These are phyloP conservation scores for Drosophila gunungcola DNA, from an alignment of 1,140 invertebrate genomes.

Conservation along the genomic window DNA sequence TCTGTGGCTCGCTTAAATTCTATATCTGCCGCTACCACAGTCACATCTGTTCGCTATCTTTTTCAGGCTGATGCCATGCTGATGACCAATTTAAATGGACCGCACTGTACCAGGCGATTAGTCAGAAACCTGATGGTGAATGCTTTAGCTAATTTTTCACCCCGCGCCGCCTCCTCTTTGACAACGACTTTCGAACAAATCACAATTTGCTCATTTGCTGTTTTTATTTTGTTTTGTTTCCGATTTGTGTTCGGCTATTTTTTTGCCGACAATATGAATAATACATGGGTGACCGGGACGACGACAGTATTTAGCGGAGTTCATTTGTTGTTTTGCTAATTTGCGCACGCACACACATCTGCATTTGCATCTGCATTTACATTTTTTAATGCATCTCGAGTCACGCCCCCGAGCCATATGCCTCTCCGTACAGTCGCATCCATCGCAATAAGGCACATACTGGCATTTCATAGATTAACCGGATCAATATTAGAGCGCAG, in stretches of 20 bases:
- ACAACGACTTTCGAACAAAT: constrained; percentile 15
- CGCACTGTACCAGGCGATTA: constrained; percentile 57
- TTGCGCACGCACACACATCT: constrained; percentile 12
- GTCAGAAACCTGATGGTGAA: constrained; percentile 76
- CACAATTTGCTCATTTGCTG: constrained; percentile 22
- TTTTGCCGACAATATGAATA: constrained; percentile 28
- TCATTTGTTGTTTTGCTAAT: constrained; percentile 23
- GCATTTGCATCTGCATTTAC: constrained; percentile 6
- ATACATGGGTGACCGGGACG: constrained; percentile 32
- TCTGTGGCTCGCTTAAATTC: background rate
- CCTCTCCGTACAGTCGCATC: background rate
- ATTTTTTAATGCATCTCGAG: constrained; percentile 21
- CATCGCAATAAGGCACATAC: constrained; percentile 21
- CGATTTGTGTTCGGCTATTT: constrained; percentile 8
- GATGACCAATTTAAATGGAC: background rate
- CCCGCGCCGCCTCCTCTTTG: background rate
- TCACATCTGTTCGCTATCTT: constrained; percentile 1
- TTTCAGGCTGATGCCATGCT: background rate
- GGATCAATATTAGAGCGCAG: constrained; percentile 4
- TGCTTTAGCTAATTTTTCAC: constrained; percentile 15
- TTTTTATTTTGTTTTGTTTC: constrained; percentile 22
- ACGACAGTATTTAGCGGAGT: constrained; percentile 16
- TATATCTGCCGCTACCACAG: constrained; percentile 1
- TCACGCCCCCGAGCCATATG: constrained; percentile 12
- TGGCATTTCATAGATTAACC: constrained; percentile 18